Conservation (phyloP, 1,140 invertebrate genomes). For the Calosoma granatense region DNA sequence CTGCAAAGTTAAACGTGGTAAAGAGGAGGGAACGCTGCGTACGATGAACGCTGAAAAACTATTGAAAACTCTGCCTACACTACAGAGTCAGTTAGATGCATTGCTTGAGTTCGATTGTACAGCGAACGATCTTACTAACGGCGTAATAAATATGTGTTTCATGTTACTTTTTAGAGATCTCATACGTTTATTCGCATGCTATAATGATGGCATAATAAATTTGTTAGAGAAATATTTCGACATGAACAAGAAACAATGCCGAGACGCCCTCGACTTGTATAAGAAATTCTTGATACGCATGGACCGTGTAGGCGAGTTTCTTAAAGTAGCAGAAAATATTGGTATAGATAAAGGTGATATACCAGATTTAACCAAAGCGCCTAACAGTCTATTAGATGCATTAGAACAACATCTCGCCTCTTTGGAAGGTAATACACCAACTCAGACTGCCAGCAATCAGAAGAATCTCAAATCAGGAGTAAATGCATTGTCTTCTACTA, state of each 20-base stretch:
- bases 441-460: constrained; percentile 70
- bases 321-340: constrained; percentile 94
- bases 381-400: constrained; percentile 94
- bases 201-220: constrained; percentile 99
- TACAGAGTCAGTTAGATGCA: constrained; percentile 92
- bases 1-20: constrained; percentile 98
- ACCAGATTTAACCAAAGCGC: constrained; percentile 97
- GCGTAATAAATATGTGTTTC: constrained; percentile 97
- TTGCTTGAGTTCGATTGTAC: constrained; percentile 97
- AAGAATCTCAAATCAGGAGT: constrained; percentile 84
- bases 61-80: constrained; percentile 90
- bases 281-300: constrained; percentile 99
- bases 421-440: constrained; percentile 85
- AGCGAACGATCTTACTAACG: constrained; percentile 94
- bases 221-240: constrained; percentile 98
- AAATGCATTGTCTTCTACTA: constrained; percentile 78
- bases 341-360: constrained; percentile 99
- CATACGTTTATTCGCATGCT: constrained; percentile 96
- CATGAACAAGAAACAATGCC: constrained; percentile 98
- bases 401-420: constrained; percentile 92
- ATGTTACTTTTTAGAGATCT: constrained; percentile 98
- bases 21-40: constrained; percentile 92
- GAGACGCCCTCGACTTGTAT: constrained; percentile 96
- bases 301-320: constrained; percentile 97
- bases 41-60: constrained; percentile 97